Evolutionary conservation across 2,113 vertebrate genomes (phyloP), one percentile per base, ranked within the genome.

Genomic region (Struthio camelus): DNA sequence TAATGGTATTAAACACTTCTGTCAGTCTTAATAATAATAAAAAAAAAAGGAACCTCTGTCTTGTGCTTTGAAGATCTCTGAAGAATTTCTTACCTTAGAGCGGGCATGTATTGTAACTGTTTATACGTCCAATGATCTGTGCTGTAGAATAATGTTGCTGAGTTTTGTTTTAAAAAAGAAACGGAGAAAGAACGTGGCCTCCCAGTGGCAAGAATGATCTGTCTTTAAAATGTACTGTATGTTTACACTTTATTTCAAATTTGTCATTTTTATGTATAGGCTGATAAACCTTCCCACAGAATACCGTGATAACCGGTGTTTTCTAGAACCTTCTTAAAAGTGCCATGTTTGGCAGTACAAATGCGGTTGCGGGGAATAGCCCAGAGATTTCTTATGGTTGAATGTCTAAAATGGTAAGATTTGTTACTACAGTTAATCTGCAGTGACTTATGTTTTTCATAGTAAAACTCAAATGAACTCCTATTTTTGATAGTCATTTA

Each of bases 401-500:
- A 98, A 98, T 98, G 98, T 98, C 98, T 97, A 97, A 98, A 98
- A 97, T 24, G 73, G 97, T 97, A 89, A 98, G 97, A 97, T 96
- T 97, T 96, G 97, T 98, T 96, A 97, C 98, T 97, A 65, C 94
- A 85, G 94, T 59, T 81, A 85, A 89, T 86, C 97, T 97, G 96
- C 93, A 95, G 98, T 97, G 98, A 97, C 98, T 95, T 97, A 96
- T 70, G 97, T 98, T 98, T 98, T 98, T 98, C 98, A 98, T 98
- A 98, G 98, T 98, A 97, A 98, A 97, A 98, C 95, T 97, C 97
- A 98, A 98, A 98, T 98, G 97, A 98, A 98, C 98, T 98, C 97
- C 98, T 99, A 98, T 99, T 98, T 99, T 99, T 99, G 98, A 98
- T 99, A 98, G 98, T 98, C 97, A 99, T 99, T 99, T 99, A 99